phyloP scores from a whole-genome alignment of 1,140 invertebrate species.

The Cotesia typhae region DNA sequence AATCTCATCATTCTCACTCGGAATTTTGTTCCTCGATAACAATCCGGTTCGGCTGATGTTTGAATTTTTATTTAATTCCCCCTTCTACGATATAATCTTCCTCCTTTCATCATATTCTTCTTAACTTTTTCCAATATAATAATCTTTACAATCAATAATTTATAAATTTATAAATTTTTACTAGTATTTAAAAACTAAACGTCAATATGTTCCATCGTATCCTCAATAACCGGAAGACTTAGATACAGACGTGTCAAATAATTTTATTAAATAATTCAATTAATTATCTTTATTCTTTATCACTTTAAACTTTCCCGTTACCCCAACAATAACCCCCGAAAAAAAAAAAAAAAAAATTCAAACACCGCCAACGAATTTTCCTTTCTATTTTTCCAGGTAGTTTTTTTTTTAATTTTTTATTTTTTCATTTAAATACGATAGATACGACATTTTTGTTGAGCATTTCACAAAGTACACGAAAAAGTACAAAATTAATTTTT shows the following conservation, averaged over 20 bases:
- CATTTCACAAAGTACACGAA: constrained; percentile 57
- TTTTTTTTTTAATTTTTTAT: neutral
- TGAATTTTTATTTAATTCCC: no score
- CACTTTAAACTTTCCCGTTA: no score
- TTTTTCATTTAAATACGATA: constrained; percentile 36
- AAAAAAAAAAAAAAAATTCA: constrained; percentile 5
- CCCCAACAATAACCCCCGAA: neutral
- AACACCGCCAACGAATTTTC: neutral
- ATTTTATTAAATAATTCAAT: constrained; percentile 10
- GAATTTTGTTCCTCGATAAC: no score
- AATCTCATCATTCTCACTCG: no score
- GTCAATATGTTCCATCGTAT: neutral
- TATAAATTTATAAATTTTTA: no score
- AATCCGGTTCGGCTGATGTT: neutral
- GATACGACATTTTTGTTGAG: constrained; percentile 51
- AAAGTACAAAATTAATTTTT: constrained; percentile 65
- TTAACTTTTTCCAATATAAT: no score
- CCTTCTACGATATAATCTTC: no score
- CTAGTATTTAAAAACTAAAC: no score
- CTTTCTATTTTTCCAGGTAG: neutral
- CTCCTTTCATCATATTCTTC: no score
- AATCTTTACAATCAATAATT: no score
- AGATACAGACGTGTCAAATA: constrained; percentile 25
- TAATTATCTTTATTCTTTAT: neutral
- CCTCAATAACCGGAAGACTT: constrained; percentile 30